Evolutionary conservation across 2,888 invertebrate species (phyloP).

Genomic region (Tachystola acroxantha): DNA sequence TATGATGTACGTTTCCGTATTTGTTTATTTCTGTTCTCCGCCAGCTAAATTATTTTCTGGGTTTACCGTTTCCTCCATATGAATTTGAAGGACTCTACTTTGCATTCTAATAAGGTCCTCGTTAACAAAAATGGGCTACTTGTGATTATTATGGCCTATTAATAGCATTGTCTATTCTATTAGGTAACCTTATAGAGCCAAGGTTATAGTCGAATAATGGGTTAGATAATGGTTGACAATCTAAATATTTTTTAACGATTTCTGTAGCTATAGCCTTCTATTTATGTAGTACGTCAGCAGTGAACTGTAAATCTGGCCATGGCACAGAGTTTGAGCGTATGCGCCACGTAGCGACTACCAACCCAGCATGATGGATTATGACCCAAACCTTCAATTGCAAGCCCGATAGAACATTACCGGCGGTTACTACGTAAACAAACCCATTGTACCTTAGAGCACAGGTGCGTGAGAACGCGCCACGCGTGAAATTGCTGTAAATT

Average conservation of each 20-base stretch:
- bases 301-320: no score
- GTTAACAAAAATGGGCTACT: background rate
- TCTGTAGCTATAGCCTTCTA: no score
- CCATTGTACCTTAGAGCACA: slow-evolving; percentile 40
- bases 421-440: slow-evolving; percentile 54
- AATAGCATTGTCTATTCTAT: slow-evolving; percentile 3
- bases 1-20: slow-evolving; percentile 26
- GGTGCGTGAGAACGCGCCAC: slow-evolving; percentile 67
- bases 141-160: slow-evolving; percentile 2
- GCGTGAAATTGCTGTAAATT: slow-evolving; percentile 74
- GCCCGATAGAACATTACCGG: no score
- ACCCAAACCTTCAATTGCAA: no score
- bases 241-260: background rate
- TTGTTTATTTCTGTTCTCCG: background rate
- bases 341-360: no score
- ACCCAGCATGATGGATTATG: no score
- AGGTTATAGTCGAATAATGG: slow-evolving; percentile 2
- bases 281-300: no score
- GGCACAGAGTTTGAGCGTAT: no score
- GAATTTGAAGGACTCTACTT: background rate
- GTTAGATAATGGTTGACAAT: background rate
- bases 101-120: background rate
- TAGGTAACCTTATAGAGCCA: slow-evolving; percentile 1
- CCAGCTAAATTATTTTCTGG: background rate
- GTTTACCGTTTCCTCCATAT: background rate